phyloP scores from a whole-genome alignment of 1,140 invertebrate genomes.

The Octopus sinensis region DNA sequence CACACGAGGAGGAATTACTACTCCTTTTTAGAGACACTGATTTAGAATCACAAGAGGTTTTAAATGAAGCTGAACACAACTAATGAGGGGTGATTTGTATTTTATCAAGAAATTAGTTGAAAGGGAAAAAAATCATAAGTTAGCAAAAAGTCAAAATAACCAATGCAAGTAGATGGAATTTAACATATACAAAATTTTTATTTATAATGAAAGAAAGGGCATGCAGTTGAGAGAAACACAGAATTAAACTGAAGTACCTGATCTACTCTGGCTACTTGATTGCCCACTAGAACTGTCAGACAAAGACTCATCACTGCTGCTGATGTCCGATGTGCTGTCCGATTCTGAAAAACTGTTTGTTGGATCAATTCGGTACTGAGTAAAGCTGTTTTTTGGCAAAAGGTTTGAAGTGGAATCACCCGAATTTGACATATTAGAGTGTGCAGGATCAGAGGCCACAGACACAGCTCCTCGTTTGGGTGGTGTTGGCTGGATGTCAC shows the following conservation, averaged over 20 bases:
- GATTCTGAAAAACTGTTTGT: constrained; percentile 48
- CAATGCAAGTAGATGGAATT: no score
- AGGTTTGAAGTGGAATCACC: neutral
- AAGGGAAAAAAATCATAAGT: no score
- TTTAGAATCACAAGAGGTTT: no score
- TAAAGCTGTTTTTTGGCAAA: constrained; percentile 45
- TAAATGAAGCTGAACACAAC: no score
- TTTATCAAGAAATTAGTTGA: no score
- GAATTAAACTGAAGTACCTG: constrained; percentile 31
- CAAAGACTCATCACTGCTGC: constrained; percentile 47
- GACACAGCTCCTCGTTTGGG: constrained; percentile 39
- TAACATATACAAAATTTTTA: no score
- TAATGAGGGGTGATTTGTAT: no score
- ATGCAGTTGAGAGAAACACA: no score
- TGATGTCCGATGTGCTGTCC: constrained; percentile 46
- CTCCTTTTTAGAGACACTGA: no score
- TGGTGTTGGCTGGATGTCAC: constrained; percentile 36
- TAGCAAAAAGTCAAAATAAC: no score
- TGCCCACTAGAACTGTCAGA: constrained; percentile 42
- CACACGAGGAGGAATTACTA: no score
- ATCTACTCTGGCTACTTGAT: constrained; percentile 46
- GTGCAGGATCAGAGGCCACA: constrained; percentile 29
- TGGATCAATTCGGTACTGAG: constrained; percentile 41
- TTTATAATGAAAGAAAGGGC: no score
- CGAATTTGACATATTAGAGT: constrained; percentile 25